Percentiles rank a stretch among this genome's conserved stretches.
Conservation (phyloP, 2,888 invertebrate genomes). For the Empis stercorea region DNA sequence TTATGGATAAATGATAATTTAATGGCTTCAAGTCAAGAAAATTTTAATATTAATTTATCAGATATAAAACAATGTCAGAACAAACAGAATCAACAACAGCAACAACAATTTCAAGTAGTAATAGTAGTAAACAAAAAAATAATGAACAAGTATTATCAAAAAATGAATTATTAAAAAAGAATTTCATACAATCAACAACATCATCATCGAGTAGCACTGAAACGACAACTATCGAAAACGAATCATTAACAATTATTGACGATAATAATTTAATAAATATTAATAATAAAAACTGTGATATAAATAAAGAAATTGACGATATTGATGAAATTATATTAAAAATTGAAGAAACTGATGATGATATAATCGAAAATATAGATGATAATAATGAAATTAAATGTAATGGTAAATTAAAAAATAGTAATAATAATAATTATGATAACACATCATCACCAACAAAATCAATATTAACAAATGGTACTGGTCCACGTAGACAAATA, state of each 20-base stretch:
- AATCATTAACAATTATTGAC: neutral
- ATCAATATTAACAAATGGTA: constrained; percentile 1
- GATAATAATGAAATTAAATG: neutral
- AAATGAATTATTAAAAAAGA: too few species aligned
- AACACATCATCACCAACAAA: neutral
- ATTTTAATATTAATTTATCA: too few species aligned
- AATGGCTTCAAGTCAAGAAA: too few species aligned
- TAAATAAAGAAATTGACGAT: neutral
- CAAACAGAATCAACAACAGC: too few species aligned
- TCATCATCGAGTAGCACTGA: neutral
- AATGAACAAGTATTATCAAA: too few species aligned
- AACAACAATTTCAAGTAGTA: too few species aligned
- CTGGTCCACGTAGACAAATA: constrained; percentile 12
- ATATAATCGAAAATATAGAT: neutral
- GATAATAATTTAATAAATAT: neutral
- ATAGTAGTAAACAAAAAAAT: too few species aligned
- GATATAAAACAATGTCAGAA: too few species aligned
- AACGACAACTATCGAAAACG: constrained; percentile 1
- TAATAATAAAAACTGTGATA: neutral
- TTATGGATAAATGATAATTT: too few species aligned
- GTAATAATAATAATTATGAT: neutral
- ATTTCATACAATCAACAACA: too few species aligned
- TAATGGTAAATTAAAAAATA: neutral
- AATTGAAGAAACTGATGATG: neutral
- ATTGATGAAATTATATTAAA: neutral